Percentiles rank a stretch among this genome's conserved stretches.
Evolutionary conservation across 2,888 invertebrate genomes (phyloP).

Genomic region (Patella depressa): DNA sequence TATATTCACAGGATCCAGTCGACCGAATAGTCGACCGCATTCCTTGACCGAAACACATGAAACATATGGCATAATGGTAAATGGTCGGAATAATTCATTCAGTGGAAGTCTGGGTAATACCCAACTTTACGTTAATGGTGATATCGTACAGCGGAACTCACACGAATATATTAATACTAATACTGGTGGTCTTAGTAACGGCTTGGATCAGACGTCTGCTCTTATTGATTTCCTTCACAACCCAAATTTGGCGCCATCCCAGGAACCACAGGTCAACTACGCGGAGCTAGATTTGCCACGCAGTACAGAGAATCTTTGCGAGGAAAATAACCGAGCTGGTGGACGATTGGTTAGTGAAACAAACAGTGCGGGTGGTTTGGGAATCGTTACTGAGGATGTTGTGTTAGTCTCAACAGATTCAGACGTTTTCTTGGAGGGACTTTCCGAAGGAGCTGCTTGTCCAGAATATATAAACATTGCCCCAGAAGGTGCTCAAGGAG

Average conservation of each 20-base stretch:
- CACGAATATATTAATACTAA: conserved; percentile 58
- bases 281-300: conserved; percentile 81
- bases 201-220: conserved; percentile 50
- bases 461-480: conserved; percentile 57
- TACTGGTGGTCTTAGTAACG: conserved; percentile 15
- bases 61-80: conserved; percentile 5
- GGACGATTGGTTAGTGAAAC: conserved; percentile 18
- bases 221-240: conserved; percentile 56
- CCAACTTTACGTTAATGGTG: conserved; percentile 48
- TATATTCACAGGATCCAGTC: conserved; percentile 37
- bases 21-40: conserved; percentile 46
- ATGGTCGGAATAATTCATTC: conserved; percentile 17
- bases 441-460: conserved; percentile 30
- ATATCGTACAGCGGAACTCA: conserved; percentile 30
- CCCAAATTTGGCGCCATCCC: conserved; percentile 38
- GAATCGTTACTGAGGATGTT: conserved; percentile 24
- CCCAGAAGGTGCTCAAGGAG: conserved; percentile 40
- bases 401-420: conserved; percentile 40
- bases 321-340: conserved; percentile 36
- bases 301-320: conserved; percentile 50
- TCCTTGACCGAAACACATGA: conserved; percentile 42
- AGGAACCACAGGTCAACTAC: conserved; percentile 77
- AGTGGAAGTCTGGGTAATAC: conserved; percentile 27
- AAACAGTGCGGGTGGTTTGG: conserved; percentile 18
- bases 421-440: conserved; percentile 51